Percentiles rank a stretch among this genome's conserved stretches.
Conservation (phyloP, 2,113 vertebrate species). For the Ariopsis seemanni region DNA sequence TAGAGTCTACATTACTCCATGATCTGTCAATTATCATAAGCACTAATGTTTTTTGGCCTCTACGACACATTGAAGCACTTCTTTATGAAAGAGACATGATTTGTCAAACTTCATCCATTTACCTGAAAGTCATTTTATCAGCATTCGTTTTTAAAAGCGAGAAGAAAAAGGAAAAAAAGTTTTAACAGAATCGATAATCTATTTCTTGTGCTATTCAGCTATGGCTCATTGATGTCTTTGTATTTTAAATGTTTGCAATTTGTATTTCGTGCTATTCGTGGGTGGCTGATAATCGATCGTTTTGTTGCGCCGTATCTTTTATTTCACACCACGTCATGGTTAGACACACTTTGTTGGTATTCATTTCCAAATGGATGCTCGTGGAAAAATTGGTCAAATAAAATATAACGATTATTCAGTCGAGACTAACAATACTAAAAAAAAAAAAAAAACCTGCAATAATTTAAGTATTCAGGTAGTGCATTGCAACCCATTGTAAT, state of each 20-base stretch:
- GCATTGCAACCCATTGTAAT: constrained; percentile 6
- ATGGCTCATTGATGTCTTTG: constrained; percentile 7
- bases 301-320: neutral
- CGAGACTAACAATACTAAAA: constrained; percentile 21
- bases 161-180: too few relatives aligned
- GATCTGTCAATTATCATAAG: constrained; percentile 34
- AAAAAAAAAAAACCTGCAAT: constrained; percentile 32
- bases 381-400: constrained; percentile 4
- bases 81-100: neutral
- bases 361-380: neutral
- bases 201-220: neutral
- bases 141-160: neutral
- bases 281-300: neutral
- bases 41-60: constrained; percentile 47
- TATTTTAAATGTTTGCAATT: constrained; percentile 29
- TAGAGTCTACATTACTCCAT: constrained; percentile 17
- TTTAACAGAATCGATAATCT: neutral
- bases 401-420: neutral
- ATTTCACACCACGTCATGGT: neutral
- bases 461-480: constrained; percentile 40
- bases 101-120: constrained; percentile 14
- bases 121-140: neutral
- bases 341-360: neutral
- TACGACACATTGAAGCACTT: constrained; percentile 35
- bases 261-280: constrained; percentile 12